Conservation (phyloP, 2,113 vertebrate species). For the Psophia crepitans region DNA sequence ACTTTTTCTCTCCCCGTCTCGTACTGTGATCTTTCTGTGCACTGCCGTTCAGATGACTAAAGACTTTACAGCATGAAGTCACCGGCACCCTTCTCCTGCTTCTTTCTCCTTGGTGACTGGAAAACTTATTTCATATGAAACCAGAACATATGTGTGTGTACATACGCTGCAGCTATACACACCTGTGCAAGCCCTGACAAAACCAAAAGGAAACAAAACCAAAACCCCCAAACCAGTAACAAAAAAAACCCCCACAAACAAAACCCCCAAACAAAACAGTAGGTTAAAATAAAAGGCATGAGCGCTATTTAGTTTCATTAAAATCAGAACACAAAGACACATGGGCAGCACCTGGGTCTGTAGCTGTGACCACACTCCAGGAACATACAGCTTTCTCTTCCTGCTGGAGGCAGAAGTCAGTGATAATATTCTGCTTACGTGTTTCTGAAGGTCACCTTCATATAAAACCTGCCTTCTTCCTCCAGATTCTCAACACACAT, state of each 20-base stretch:
- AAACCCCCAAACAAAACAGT: neutral
- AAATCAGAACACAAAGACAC: slow-evolving; percentile 5
- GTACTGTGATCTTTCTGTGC: neutral
- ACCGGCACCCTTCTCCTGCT: neutral
- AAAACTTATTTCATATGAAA: neutral
- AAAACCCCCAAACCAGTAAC: neutral
- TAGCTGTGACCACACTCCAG: neutral
- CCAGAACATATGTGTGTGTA: neutral
- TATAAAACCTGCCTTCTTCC: neutral
- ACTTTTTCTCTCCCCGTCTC: neutral
- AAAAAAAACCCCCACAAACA: neutral
- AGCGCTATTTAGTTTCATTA: neutral
- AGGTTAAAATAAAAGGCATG: neutral
- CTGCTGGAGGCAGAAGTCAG: neutral
- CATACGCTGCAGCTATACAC: neutral
- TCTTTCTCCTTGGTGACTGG: neutral
- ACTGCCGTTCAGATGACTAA: neutral
- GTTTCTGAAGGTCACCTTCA: neutral
- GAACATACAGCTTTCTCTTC: neutral
- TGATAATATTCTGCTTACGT: neutral
- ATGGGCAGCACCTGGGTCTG: slow-evolving; percentile 4
- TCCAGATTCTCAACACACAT: neutral
- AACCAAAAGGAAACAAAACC: neutral
- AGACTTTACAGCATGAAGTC: neutral
- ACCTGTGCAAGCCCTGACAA: neutral